A percentile compares a stretch with the other conserved stretches of the same genome.
These are phyloP conservation scores for Bellardia pandia DNA, from an alignment of 2,888 invertebrate species.

Conservation along the genomic window DNA sequence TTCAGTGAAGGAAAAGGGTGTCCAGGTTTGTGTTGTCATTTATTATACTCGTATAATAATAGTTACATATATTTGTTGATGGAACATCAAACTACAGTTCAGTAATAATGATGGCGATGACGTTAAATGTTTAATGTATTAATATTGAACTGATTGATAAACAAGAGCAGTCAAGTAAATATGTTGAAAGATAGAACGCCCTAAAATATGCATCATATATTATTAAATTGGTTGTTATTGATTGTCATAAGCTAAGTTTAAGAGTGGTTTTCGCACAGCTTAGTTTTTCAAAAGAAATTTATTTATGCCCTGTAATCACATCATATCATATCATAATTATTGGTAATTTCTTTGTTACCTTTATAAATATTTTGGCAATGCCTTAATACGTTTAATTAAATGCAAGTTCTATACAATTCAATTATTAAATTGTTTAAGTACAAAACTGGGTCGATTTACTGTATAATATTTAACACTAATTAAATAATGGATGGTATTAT, in stretches of 20 bases:
- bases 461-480: too few relatives aligned
- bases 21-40: constrained; percentile 6
- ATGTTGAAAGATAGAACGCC: background rate
- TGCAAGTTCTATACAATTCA: too few relatives aligned
- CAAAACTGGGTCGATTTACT: too few relatives aligned
- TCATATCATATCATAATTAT: too few relatives aligned
- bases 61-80: background rate
- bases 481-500: too few relatives aligned
- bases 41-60: constrained; percentile 9
- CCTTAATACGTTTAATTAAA: too few relatives aligned
- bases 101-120: background rate
- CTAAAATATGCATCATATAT: background rate
- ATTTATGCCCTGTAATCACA: too few relatives aligned
- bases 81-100: constrained; percentile 11
- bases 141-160: background rate
- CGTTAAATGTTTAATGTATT: background rate
- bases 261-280: too few relatives aligned
- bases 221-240: background rate
- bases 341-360: too few relatives aligned
- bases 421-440: too few relatives aligned
- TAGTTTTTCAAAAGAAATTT: too few relatives aligned
- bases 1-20: constrained; percentile 14
- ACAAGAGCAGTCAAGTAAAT: background rate
- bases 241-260: background rate
- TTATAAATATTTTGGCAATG: too few relatives aligned